Base-by-base conservation (phyloP, 2,888 invertebrate species). In the Amblyjoppa proteus region DNA sequence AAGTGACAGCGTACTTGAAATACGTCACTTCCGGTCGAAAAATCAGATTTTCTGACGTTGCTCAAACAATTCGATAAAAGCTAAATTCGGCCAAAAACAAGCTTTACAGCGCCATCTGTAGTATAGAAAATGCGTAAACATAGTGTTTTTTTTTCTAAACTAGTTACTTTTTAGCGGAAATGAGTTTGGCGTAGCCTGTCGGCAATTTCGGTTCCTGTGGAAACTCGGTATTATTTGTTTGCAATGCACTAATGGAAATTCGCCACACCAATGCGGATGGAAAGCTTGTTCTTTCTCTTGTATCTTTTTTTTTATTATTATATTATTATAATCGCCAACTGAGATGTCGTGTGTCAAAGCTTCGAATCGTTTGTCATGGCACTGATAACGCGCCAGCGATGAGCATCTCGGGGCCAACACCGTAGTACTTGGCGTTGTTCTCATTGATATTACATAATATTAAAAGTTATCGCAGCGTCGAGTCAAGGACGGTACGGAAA, bases 331-430 rank as follows among this genome's bases (percentile, higher is more conserved):
- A 34, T 51, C 9, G 34, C 25, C 51, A 51, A 25, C 64, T 51
- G 49, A 66, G 51, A 34, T 66, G 20, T 34, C 49, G 61, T 34
- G 25, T 16, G 64, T 76, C 20, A 25, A 31, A 76, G n/a, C 49
- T 75, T 38, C 34, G 34, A n/a, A 13, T 4, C 4, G 58, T 58
- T 28, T 13, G 25, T 58, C 20, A 76, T 66, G 75, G 64, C 11
- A 66, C 49, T 76, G 51, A 76, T 66, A 66, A 64, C 34, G 61
- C 64, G 16, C 64, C 9, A 49, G 75, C 49, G 66, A 76, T 66
- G 28, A 64, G 34, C 41, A 5, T 51, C 7, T 25, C 3, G 3
- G 34, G n/a, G 20, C 64, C 25, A 16, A 34, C 38, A 34, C 16
- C 20, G 16, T 1, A 51, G 49, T 34, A 66, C 3, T 51, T 9